A percentile compares a stretch with the other conserved stretches of the same genome.
Conservation (phyloP, 2,113 vertebrate species). For the Pan troglodytes region NHGRI_mPanTro3-v2.1_pri NC_072411.2:105358001-105358500, state of each 20-base stretch:
- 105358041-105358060: not conserved
- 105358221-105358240: conserved; percentile 92
- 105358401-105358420: conserved; percentile 75
- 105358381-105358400: conserved; percentile 46
- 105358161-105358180: conserved; percentile 93
- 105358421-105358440: conserved; percentile 98
- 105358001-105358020: conserved; percentile 21
- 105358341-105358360: conserved; percentile 36
- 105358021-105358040: conserved; percentile 49
- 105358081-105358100: conserved; percentile 11
- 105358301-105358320: conserved; percentile 96
- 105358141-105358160: conserved; percentile 83
- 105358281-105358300: conserved; percentile 98
- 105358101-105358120: conserved; percentile 15
- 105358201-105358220: conserved; percentile 95
- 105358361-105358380: conserved; percentile 33
- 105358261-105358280: conserved; percentile 96
- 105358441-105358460: conserved; percentile 97
- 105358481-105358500: conserved; percentile 97
- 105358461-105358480: conserved; percentile 95
- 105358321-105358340: conserved; percentile 62
- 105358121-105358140: conserved; percentile 23
- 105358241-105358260: conserved; percentile 94
- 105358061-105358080: conserved; percentile 29
- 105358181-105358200: conserved; percentile 93